Evolutionary conservation across 2,888 invertebrate species (phyloP), one percentile per base, ranked within the genome.

Genomic region (Hypselothyrea guttata): DNA sequence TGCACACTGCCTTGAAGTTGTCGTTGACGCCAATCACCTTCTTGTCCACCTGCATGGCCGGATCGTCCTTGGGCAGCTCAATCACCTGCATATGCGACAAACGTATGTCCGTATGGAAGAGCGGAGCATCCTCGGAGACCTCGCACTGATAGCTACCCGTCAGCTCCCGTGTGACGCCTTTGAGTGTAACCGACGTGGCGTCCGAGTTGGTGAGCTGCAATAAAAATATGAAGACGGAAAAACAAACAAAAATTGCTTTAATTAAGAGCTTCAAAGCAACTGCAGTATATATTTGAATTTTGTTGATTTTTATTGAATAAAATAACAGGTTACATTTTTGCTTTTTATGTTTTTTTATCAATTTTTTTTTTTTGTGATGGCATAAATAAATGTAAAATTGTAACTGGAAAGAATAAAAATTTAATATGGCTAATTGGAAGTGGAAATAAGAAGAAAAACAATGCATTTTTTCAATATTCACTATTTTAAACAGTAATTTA

Each of bases 41-140:
- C 56, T 91, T 90, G 75, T 91, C 91, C 47, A 91, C 90, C 63
- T 91, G 90, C 85, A 92, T 88, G 13, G 91, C 89, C 12, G 92
- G 92, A 41, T 91, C 91, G 58, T 91, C 91, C 53, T 91, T 91
- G 27, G 92, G 92, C 68, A 92, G 86, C 82, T 92, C 92, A 82
- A 92, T 91, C 65, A 92, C 92, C 79, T 92, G 91, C 90, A 92
- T 90, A 72, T 90, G 89, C 30, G 92, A 91, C 7, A 91, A 88
- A 33, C 91, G 90, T 64, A 92, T 91, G 61, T 91, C 92, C 11
- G 92, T 92, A 74, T 92, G 92, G 71, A 92, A 92, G 42, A 91
- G 89, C 5, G 92, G 92, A 30, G 91, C 92, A 87, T 92, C 92
- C 61, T 92, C 92, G n/a, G 92, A 92, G 34, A 92, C 92, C 87